Evolutionary conservation across 2,797 vertebrate genomes (phyloP).

Genomic region (Gallirallus australis): DNA sequence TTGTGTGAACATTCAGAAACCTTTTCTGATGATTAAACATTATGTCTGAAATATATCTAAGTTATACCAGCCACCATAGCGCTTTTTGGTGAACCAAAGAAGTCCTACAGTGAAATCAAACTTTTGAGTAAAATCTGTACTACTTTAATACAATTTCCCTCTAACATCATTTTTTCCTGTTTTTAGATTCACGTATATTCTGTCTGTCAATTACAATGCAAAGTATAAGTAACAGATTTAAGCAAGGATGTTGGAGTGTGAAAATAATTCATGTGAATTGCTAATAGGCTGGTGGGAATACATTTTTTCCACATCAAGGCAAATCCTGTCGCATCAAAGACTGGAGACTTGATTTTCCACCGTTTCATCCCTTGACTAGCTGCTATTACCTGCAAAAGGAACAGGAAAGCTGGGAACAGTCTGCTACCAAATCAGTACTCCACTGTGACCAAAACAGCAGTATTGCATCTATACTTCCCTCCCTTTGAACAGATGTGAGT

Average conservation of each 20-base stretch:
- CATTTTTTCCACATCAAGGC: not conserved
- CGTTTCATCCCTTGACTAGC: not conserved
- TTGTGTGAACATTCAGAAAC: constrained; percentile 22
- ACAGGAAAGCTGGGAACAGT: not conserved
- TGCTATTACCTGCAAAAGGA: not conserved
- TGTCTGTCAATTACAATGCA: constrained; percentile 48
- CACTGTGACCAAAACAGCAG: not conserved
- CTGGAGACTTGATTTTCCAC: not conserved
- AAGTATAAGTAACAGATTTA: constrained; percentile 33
- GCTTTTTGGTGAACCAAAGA: constrained; percentile 50
- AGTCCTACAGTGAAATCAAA: constrained; percentile 53
- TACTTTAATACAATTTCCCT: constrained; percentile 7
- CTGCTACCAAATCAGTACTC: not conserved
- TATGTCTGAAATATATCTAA: constrained; percentile 35
- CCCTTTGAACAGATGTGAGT: not conserved
- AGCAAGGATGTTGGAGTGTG: constrained; percentile 42
- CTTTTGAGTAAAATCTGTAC: constrained; percentile 11
- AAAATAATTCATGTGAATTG: constrained; percentile 39
- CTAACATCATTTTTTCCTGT: not conserved
- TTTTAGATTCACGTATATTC: constrained; percentile 3
- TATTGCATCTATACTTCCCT: not conserved
- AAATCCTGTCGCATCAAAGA: not conserved
- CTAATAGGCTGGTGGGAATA: constrained; percentile 39
- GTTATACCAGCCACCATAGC: constrained; percentile 29
- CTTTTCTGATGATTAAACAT: constrained; percentile 59